These are phyloP conservation scores for Meloe dianella DNA, from an alignment of 2,888 invertebrate species.

Conservation along the genomic window DNA sequence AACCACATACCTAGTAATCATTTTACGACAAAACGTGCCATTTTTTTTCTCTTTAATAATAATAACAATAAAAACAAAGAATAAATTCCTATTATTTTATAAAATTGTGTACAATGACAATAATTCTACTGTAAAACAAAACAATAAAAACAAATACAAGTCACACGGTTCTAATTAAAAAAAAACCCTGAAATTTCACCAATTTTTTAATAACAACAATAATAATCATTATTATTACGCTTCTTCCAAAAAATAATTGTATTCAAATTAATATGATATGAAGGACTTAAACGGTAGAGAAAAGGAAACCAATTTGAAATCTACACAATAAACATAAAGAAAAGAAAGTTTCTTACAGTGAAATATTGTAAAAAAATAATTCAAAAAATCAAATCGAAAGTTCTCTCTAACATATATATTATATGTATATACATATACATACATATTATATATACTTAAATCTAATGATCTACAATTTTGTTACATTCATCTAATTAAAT, in stretches of 20 bases:
- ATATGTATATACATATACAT: not conserved
- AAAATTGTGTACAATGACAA: not conserved
- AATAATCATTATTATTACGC: not conserved
- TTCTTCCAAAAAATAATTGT: not conserved
- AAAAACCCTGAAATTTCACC: not conserved
- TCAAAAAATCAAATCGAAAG: not conserved
- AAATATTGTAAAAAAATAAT: not conserved
- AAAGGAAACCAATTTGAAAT: not conserved
- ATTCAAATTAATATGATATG: slow-evolving; percentile 7
- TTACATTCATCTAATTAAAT: not conserved
- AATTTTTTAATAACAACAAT: not conserved
- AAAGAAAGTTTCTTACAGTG: slow-evolving; percentile 2
- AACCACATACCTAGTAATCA: not conserved
- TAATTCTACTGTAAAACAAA: not conserved
- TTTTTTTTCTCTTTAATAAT: not conserved
- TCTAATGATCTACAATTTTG: not conserved
- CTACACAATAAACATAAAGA: not conserved
- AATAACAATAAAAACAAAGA: not conserved
- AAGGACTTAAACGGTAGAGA: not conserved
- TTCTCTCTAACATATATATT: not conserved
- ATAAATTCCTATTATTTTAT: not conserved
- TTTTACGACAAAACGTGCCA: not conserved
- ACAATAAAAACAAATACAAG: not conserved
- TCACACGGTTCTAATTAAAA: not conserved
- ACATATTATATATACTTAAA: not conserved